phyloP scores from a whole-genome alignment of 2,888 invertebrate genomes.

The Gymnosoma rotundatum region DNA sequence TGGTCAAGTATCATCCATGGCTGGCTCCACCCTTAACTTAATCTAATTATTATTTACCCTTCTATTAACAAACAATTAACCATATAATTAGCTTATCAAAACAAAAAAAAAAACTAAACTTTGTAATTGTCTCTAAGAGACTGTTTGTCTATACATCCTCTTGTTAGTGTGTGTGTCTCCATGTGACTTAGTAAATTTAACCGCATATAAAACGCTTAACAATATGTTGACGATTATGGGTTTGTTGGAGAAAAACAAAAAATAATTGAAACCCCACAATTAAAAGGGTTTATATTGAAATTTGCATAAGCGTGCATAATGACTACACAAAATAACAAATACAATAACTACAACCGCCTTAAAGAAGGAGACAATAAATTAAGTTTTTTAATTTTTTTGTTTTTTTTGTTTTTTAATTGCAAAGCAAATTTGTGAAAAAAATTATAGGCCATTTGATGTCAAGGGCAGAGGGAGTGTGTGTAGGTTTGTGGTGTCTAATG shows the following conservation, averaged over 20 bases:
- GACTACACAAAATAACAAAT: slow-evolving; percentile 20
- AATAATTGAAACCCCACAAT: slow-evolving; percentile 33
- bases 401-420: neutral
- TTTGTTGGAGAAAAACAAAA: slow-evolving; percentile 4
- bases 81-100: slow-evolving; percentile 79
- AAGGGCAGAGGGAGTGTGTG: neutral
- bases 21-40: neutral
- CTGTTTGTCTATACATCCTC: neutral
- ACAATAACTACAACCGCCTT: neutral
- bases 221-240: slow-evolving; percentile 58
- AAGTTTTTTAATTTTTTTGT: neutral
- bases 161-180: neutral
- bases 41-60: slow-evolving; percentile 6
- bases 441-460: neutral
- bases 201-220: slow-evolving; percentile 52
- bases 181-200: slow-evolving; percentile 33
- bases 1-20: neutral
- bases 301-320: slow-evolving; percentile 76
- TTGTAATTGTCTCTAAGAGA: slow-evolving; percentile 22
- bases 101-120: slow-evolving; percentile 40
- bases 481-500: neutral
- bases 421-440: neutral
- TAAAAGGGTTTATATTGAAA: slow-evolving; percentile 78
- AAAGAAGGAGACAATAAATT: neutral
- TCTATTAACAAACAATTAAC: slow-evolving; percentile 73